Evolutionary conservation across 2,797 vertebrate species (phyloP).

Genomic region (Halcyon badia): DNA sequence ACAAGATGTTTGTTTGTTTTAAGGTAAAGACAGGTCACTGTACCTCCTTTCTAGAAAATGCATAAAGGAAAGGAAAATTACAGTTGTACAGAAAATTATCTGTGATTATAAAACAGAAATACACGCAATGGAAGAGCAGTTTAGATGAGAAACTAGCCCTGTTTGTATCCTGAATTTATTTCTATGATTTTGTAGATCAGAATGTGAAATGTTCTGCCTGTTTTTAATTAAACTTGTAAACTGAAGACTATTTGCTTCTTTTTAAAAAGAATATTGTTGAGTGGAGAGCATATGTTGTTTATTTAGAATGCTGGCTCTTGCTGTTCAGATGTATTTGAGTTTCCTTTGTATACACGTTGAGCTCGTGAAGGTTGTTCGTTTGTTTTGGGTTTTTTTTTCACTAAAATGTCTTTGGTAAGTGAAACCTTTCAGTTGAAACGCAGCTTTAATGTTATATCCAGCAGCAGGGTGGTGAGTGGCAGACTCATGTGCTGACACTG

Average conservation of each 20-base stretch:
- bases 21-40: neutral
- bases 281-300: neutral
- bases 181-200: neutral
- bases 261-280: neutral
- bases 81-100: neutral
- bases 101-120: neutral
- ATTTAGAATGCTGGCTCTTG: neutral
- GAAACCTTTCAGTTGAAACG: neutral
- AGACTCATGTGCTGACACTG: neutral
- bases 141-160: neutral
- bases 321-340: neutral
- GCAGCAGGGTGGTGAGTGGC: neutral
- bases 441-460: neutral
- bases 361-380: neutral
- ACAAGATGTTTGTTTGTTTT: neutral
- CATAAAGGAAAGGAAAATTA: neutral
- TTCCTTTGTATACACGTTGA: neutral
- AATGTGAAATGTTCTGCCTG: neutral
- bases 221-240: conserved; percentile 44
- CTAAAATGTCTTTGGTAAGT: neutral
- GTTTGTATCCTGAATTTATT: neutral
- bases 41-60: neutral
- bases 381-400: neutral
- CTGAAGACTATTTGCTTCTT: neutral
- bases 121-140: neutral